These are phyloP conservation scores for Strigamia crassipes DNA, from an alignment of 2,888 invertebrate species.

Conservation along the genomic window DNA sequence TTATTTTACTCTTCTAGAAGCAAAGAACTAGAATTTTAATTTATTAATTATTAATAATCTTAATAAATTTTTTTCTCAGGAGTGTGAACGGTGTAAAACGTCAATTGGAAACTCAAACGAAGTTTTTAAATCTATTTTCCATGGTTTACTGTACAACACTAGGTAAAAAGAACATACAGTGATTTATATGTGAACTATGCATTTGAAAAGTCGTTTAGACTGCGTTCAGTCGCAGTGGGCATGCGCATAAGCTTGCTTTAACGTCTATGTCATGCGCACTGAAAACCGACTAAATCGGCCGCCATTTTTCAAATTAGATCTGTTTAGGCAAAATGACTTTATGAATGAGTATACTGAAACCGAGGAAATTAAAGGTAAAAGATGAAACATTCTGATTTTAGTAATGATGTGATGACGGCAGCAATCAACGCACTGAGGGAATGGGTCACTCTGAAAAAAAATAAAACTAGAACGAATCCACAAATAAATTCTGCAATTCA, in stretches of 20 bases:
- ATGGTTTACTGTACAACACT: background rate
- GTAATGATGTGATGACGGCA: background rate
- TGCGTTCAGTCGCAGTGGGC: too few relatives aligned
- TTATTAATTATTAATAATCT: too few relatives aligned
- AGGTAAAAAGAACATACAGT: background rate
- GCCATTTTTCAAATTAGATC: too few relatives aligned
- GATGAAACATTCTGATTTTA: background rate
- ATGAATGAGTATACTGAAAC: too few relatives aligned
- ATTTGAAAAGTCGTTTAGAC: too few relatives aligned
- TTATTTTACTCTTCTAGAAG: too few relatives aligned
- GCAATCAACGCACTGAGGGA: background rate
- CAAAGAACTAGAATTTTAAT: too few relatives aligned
- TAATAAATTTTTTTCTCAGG: background rate
- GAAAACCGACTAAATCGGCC: too few relatives aligned
- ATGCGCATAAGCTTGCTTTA: too few relatives aligned
- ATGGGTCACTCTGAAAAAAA: background rate
- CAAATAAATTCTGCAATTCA: background rate
- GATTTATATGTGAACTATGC: background rate
- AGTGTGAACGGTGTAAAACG: background rate
- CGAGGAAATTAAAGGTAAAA: background rate
- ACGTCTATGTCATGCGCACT: too few relatives aligned
- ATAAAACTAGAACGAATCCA: background rate
- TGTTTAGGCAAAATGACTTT: too few relatives aligned
- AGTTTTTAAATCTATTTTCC: slow-evolving; percentile 19
- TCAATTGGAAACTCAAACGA: background rate